Evolutionary conservation across 2,797 vertebrate species (phyloP).

Genomic region (Crenichthys baileyi): DNA sequence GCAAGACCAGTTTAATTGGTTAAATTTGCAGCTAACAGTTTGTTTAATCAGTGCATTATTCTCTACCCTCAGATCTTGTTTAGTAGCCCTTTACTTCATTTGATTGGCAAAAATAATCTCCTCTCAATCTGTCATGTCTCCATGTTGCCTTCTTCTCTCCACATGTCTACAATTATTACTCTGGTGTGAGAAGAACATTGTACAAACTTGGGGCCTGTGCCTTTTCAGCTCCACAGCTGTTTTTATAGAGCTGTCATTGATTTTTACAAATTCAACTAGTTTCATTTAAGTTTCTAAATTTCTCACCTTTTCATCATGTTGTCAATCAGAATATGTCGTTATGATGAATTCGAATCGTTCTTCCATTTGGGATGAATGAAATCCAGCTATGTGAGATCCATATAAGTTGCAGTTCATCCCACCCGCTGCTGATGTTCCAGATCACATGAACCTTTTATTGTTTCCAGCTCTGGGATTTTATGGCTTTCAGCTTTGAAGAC

Average conservation of each 20-base stretch:
- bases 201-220: neutral
- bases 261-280: neutral
- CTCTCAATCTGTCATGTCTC: neutral
- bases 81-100: slow-evolving; percentile 18
- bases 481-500: neutral
- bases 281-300: slow-evolving; percentile 7
- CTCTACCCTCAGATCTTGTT: slow-evolving; percentile 8
- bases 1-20: neutral
- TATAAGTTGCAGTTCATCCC: slow-evolving; percentile 4
- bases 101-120: slow-evolving; percentile 7
- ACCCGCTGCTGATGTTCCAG: neutral
- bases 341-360: slow-evolving; percentile 6
- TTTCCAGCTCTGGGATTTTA: no score
- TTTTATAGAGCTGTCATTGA: neutral
- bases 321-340: slow-evolving; percentile 8
- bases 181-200: slow-evolving; percentile 2
- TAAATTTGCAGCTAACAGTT: neutral
- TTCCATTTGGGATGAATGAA: neutral
- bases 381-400: neutral
- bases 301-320: neutral
- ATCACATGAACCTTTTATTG: neutral
- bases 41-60: neutral
- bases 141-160: neutral
- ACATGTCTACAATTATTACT: slow-evolving; percentile 4
- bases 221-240: slow-evolving; percentile 1